These are phyloP conservation scores for Branchipolynoe longqiensis DNA, from an alignment of 2,888 invertebrate species.

Conservation along the genomic window DNA sequence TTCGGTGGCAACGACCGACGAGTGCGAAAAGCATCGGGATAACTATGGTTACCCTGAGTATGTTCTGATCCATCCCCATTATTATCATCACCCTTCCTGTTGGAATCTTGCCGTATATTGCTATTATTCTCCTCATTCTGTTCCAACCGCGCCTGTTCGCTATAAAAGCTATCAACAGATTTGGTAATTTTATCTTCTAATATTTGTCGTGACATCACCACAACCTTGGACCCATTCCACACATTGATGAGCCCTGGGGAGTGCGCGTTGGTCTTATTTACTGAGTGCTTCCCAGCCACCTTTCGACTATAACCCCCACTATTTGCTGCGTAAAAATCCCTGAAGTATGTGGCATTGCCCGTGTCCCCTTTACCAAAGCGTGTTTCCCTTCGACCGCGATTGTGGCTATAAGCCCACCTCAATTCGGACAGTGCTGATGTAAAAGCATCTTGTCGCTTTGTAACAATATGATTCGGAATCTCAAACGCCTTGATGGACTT, in stretches of 20 bases:
- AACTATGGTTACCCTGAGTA: not conserved
- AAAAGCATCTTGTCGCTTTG: constrained; percentile 73
- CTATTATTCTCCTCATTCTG: too few relatives aligned
- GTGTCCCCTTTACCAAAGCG: too few relatives aligned
- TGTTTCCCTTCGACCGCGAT: constrained; percentile 13
- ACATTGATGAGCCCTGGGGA: not conserved
- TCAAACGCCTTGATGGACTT: constrained; percentile 77
- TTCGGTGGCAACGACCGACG: constrained; percentile 12
- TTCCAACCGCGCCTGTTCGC: not conserved
- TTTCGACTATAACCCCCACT: not conserved
- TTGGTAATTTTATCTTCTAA: not conserved
- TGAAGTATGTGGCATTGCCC: not conserved
- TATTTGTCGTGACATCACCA: not conserved
- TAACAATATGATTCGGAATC: constrained; percentile 77
- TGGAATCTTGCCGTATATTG: too few relatives aligned
- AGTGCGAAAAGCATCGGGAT: not conserved
- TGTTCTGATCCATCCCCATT: not conserved
- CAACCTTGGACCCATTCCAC: not conserved
- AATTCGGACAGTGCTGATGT: constrained; percentile 62
- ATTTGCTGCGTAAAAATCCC: not conserved
- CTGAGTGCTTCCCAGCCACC: not conserved
- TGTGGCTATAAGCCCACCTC: constrained; percentile 56
- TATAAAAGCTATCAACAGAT: constrained; percentile 3
- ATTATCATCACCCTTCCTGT: not conserved
- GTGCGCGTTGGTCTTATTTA: not conserved